Base-by-base conservation (phyloP, 2,797 vertebrate genomes). In the Helarctos malayanus region DNA sequence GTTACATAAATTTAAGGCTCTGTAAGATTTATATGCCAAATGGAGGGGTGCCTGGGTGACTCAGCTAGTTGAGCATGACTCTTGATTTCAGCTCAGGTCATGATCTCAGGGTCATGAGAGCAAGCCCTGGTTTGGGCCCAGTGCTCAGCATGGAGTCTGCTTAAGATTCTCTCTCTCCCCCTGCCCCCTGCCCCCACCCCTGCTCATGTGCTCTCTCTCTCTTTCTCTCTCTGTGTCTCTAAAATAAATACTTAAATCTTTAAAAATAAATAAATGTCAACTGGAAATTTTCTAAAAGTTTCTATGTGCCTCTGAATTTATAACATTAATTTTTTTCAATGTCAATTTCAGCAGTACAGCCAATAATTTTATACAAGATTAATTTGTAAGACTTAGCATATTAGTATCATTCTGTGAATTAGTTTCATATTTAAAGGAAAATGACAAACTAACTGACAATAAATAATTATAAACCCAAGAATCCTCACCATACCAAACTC, bases 271-370 rank as follows among this genome's bases (percentile, higher is more conserved):
- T 68, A 10, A 32, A 71, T 32, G n/a, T 85, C 84, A 97, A 92
- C 59, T 47, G 38, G 78, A 92, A 91, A 84, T 71, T 89, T 94
- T 56, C 75, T 65, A 16, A 18, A 94, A 94, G 47, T 69, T 89
- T 90, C 18, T 29, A 21, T 2, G 14, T 29, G 10, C 16, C 79
- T 4, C 14, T 32, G 4, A 4, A 93, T 80, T 90, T 87, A 78
- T 15, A 32, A 61, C 19, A 29, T 41, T 73, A 68, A 69, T 76
- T 78, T 56, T 63, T 63, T 71, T 89, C 47, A n/a, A 12, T 19
- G 81, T 92, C 65, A 47, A 52, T 5, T 47, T 90, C n/a, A 83
- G 38, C 19, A 90, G 61, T 49, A 2, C 27, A 61, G 23, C 27
- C 52, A 59, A 63, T 78, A 73, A 61, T 56, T 84, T 73, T 89